Base-by-base conservation (phyloP, 1,140 invertebrate genomes). In the Aphelenchoides fujianensis region DNA sequence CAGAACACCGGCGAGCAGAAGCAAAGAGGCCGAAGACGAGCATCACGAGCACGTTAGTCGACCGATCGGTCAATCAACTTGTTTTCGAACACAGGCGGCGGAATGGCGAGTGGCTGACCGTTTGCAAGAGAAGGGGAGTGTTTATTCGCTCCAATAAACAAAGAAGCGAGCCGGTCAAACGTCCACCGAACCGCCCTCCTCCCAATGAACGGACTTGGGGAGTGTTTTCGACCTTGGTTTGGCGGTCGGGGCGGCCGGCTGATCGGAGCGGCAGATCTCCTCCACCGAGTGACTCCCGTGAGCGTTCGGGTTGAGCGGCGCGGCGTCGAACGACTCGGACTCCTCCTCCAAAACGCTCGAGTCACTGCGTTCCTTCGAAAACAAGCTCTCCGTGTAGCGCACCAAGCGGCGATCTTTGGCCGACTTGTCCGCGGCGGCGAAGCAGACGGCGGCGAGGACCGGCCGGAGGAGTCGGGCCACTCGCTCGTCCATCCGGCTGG, bases 131-230 rank as follows among this genome's bases (percentile, higher is more conserved):
- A n/a, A n/a, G n/a, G n/a, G n/a, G n/a, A n/a, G n/a, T n/a, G n/a
- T n/a, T n/a, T n/a, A n/a, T n/a, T 48, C 41, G 41, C 41, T 48
- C 23, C n/a, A n/a, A 48, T 48, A 48, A 48, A 48, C 41, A 48
- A 48, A 48, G 23, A 48, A 48, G 12, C 12, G 41, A 48, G 23
- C 12, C 23, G 12, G 12, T 48, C 41, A 48, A 48, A 48, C 23
- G 41, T 48, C 41, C 12, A 48, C 41, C 12, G 41, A 48, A 16
- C 41, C 41, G 23, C 7, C 34, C 34, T 59, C 19, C 5, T 30
- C 55, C 55, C 55, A 59, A 59, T 32, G 5, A 59, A 59, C 55
- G 28, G 55, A 59, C 34, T 59, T 59, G 5, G 55, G 55, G 7
- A 59, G 23, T 59, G 55, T 59, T 59, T 59, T 59, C 23, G 55